phyloP scores from a whole-genome alignment of 2,797 vertebrate species.

The Trachurus trachurus region DNA sequence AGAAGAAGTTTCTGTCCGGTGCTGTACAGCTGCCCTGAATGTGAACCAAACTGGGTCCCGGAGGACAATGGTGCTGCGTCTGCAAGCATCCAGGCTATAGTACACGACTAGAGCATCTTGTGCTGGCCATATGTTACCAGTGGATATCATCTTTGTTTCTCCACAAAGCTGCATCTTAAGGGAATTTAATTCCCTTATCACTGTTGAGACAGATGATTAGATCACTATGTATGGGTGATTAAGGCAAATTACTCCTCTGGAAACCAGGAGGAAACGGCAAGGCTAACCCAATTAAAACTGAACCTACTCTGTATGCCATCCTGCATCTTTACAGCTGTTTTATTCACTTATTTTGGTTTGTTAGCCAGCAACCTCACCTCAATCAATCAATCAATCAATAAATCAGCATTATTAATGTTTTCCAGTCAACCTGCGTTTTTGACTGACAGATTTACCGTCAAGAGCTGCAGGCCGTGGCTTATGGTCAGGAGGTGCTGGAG shows the following conservation, averaged over 20 bases:
- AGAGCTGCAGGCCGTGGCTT: background rate
- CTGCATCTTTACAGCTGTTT: background rate
- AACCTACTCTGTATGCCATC: background rate
- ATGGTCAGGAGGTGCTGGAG: background rate
- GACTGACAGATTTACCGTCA: background rate
- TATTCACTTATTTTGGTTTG: background rate
- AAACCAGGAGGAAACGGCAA: background rate
- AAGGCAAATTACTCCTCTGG: slow-evolving; percentile 12
- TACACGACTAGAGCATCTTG: slow-evolving; percentile 36
- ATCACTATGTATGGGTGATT: slow-evolving; percentile 33
- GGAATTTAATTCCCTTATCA: slow-evolving; percentile 37
- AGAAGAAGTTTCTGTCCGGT: slow-evolving; percentile 31
- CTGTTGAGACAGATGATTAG: slow-evolving; percentile 30
- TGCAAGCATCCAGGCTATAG: slow-evolving; percentile 52
- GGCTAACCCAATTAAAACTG: background rate
- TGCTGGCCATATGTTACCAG: slow-evolving; percentile 56
- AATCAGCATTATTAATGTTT: background rate
- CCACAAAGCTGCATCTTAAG: slow-evolving; percentile 36
- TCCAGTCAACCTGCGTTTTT: background rate
- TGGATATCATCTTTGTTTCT: slow-evolving; percentile 53
- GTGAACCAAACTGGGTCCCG: slow-evolving; percentile 50
- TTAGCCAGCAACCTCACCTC: background rate
- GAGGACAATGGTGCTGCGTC: slow-evolving; percentile 50
- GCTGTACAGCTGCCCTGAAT: slow-evolving; percentile 49
- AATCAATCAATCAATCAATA: no score